Base-by-base conservation (phyloP, 2,113 vertebrate species). In the Cyprinodon variegatus region DNA sequence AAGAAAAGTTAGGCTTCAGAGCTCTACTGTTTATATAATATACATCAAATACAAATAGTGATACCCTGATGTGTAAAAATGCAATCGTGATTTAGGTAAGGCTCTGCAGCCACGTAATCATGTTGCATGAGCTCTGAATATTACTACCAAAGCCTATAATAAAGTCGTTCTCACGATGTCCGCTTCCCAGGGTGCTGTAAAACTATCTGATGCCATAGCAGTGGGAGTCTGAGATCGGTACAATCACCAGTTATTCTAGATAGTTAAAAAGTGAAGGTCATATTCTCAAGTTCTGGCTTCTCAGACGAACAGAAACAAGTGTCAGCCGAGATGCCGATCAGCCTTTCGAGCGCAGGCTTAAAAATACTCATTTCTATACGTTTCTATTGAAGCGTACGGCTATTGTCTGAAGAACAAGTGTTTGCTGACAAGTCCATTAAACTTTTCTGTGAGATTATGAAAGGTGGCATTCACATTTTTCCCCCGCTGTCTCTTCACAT, bases 381-480 rank as follows among this genome's bases (percentile, higher is more conserved):
- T 9, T 83, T 70, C 68, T 69, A 83, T 41, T 81, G 81, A 87
- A 83, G 83, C 77, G 38, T 74, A 64, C 67, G 60, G 65, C 77
- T 68, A 80, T 89, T 89, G 77, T 88, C 83, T 70, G 70, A 77
- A 59, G 83, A 87, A 87, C 82, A 86, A 87, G 87, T 81, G 85
- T 84, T 82, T 79, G 86, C 84, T 84, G 89, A 84, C 87, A 85
- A 88, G 83, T 86, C 79, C 87, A 87, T 82, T 88, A 85, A 84
- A 79, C 76, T 86, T 87, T 61, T 77, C 65, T 81, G 75, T 72
- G 12, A 83, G 84, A 87, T 88, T 89, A 90, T 88, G 85, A 93
- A 91, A 90, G 86, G 87, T 89, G 90, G 90, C 83, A 88, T 89
- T 91, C 88, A 91, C 86, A 87, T 91, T 86, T 83, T 77, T 78